phyloP scores from a whole-genome alignment of 1,140 invertebrate species.

The Laodelphax striatellus region DNA sequence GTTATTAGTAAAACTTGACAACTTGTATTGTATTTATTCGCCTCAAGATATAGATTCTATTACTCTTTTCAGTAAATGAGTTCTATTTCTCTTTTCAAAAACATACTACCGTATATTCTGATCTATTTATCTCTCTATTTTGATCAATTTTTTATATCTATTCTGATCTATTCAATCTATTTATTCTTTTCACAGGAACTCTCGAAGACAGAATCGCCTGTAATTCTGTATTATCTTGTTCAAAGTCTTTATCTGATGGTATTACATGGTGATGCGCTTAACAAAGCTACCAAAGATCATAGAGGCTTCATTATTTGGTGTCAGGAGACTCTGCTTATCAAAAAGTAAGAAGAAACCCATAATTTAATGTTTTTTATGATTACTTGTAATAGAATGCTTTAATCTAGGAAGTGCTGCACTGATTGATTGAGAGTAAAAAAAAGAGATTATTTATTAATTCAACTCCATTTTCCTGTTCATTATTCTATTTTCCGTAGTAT shows the following conservation, averaged over 20 bases:
- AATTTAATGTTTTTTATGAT: not conserved
- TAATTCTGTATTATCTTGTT: slow-evolving; percentile 87
- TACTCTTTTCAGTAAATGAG: too few relatives aligned
- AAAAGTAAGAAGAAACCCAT: slow-evolving; percentile 51
- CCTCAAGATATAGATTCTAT: too few relatives aligned
- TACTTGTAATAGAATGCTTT: not conserved
- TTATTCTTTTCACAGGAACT: slow-evolving; percentile 70
- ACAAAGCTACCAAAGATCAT: slow-evolving; percentile 77
- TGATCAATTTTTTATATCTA: not conserved
- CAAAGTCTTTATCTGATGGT: slow-evolving; percentile 85
- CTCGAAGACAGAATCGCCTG: slow-evolving; percentile 70
- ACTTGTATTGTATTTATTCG: too few relatives aligned
- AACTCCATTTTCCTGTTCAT: too few relatives aligned
- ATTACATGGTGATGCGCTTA: slow-evolving; percentile 86
- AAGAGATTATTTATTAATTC: too few relatives aligned
- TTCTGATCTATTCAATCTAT: not conserved
- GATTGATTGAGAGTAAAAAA: too few relatives aligned
- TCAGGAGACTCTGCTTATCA: slow-evolving; percentile 90
- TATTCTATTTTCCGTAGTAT: too few relatives aligned
- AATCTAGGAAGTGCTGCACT: too few relatives aligned
- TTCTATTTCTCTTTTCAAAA: too few relatives aligned
- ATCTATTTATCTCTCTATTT: too few relatives aligned
- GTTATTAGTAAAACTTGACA: too few relatives aligned
- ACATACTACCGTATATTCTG: too few relatives aligned
- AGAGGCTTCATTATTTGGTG: slow-evolving; percentile 95